A percentile compares a stretch with the other conserved stretches of the same genome.
Conservation (phyloP, 2,113 vertebrate genomes). For the Platysteira castanea region DNA sequence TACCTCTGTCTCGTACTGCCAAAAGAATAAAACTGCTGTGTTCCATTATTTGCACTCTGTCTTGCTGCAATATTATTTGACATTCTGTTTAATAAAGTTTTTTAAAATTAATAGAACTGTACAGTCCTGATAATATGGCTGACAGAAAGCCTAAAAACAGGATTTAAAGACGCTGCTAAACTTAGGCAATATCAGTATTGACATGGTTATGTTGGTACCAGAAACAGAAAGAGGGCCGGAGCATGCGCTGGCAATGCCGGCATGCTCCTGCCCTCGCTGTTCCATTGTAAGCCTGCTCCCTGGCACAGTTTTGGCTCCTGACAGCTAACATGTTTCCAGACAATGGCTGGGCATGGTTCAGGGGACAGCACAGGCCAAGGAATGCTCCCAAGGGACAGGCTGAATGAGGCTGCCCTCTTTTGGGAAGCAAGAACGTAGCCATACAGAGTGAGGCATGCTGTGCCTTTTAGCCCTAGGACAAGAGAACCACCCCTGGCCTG, state of each 20-base stretch:
- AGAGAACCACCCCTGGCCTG: neutral
- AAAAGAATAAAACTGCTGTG: neutral
- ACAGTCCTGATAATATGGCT: neutral
- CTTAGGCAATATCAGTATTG: neutral
- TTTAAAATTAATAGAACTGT: neutral
- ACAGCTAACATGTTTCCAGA: constrained; percentile 9
- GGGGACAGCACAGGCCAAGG: neutral
- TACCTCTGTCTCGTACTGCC: neutral
- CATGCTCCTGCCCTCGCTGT: neutral
- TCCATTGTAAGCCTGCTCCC: neutral
- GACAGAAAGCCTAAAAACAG: neutral
- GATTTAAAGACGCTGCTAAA: neutral
- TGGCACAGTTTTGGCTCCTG: neutral
- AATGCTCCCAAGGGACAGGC: neutral
- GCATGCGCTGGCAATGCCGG: neutral
- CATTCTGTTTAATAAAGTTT: neutral
- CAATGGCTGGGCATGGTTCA: constrained; percentile 41
- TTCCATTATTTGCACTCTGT: neutral
- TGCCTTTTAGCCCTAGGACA: neutral
- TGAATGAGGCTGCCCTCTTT: constrained; percentile 20
- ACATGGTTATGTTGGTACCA: neutral
- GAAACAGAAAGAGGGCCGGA: neutral
- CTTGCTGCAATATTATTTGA: neutral
- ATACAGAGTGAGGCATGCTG: neutral
- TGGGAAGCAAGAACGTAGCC: neutral